Evolutionary conservation across 92 coral and sea anemone species (phyloP).

Genomic region (Blastomussa wellsi): DNA sequence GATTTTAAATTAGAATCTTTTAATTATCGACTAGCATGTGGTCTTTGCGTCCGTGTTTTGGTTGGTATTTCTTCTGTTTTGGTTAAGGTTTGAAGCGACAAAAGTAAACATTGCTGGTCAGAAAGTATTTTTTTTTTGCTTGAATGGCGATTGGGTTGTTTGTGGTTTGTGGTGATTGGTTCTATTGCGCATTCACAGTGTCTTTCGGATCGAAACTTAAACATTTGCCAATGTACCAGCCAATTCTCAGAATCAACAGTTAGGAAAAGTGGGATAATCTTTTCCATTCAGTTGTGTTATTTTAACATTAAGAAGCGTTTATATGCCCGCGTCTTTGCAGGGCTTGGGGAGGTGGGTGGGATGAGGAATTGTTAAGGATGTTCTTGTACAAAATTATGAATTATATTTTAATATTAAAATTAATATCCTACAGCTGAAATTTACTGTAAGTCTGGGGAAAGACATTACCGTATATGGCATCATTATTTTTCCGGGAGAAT

Average conservation of each 20-base stretch:
- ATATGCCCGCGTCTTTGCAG: too few relatives aligned
- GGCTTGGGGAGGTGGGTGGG: background rate
- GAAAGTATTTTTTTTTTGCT: background rate
- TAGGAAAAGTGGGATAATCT: background rate
- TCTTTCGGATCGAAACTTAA: background rate
- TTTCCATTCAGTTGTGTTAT: too few relatives aligned
- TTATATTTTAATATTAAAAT: background rate
- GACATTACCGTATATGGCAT: background rate
- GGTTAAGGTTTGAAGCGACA: background rate
- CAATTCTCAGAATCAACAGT: background rate
- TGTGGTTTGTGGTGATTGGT: background rate
- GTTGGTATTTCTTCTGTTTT: background rate
- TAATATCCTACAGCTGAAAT: background rate
- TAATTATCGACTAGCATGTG: background rate
- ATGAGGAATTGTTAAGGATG: background rate
- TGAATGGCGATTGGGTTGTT: background rate
- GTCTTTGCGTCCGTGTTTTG: background rate
- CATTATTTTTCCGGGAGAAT: background rate
- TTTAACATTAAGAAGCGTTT: too few relatives aligned
- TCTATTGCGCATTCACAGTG: background rate
- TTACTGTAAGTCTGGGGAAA: background rate
- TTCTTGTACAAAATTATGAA: background rate
- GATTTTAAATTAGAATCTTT: constrained; percentile 5
- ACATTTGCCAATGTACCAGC: background rate
- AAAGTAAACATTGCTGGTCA: background rate